Evolutionary conservation across 2,888 invertebrate genomes (phyloP).

Genomic region (Tridacna crocea): DNA sequence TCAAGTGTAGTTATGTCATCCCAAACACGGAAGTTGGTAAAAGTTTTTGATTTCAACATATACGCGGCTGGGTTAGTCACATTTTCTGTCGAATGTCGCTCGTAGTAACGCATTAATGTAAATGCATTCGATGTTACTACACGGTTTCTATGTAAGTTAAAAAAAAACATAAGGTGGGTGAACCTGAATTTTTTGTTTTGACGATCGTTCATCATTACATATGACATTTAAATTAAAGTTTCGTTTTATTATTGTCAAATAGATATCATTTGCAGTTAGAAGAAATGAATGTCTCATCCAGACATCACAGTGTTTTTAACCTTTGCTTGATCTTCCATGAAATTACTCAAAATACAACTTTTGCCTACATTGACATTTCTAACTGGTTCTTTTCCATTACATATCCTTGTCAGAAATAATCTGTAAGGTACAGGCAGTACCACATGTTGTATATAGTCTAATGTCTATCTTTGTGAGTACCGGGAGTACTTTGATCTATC

Average conservation of each 20-base stretch:
- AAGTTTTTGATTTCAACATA: neutral
- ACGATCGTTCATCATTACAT: neutral
- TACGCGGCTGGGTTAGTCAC: neutral
- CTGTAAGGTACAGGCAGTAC: no score
- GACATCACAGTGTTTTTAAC: conserved; percentile 20
- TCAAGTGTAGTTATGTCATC: neutral
- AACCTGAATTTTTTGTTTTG: conserved; percentile 4
- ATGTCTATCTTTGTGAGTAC: no score
- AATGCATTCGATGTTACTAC: neutral
- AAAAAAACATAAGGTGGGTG: neutral
- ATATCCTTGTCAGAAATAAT: no score
- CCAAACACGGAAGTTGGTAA: neutral
- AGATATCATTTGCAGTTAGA: conserved; percentile 8
- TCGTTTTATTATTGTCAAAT: conserved; percentile 5
- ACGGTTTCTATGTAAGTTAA: conserved; percentile 4
- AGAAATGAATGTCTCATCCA: conserved; percentile 7
- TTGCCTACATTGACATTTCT: conserved; percentile 16
- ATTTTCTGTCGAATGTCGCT: neutral
- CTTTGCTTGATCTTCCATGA: neutral
- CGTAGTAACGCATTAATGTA: conserved; percentile 9
- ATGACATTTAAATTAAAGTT: neutral
- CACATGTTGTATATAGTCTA: no score
- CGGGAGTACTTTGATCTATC: no score
- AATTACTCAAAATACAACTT: conserved; percentile 8
- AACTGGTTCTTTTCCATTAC: conserved; percentile 4